Evolutionary conservation across 1,140 invertebrate genomes (phyloP), one percentile per base, ranked within the genome.

Genomic region (Drosophila sp.): DNA sequence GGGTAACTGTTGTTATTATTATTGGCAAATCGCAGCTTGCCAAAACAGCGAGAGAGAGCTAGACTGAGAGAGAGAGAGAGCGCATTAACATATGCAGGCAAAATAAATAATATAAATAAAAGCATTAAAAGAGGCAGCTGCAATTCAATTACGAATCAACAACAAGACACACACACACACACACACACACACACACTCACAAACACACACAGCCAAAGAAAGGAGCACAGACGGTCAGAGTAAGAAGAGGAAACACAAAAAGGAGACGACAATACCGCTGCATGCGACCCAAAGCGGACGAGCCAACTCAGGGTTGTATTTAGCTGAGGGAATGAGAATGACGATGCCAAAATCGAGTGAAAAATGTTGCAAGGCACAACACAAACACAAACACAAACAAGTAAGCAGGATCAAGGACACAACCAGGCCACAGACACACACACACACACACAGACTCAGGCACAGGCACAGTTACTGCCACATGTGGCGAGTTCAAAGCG

Each of bases 381-480:
- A 59, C 66, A 66, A 75, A 82, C 64, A 58, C 32, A 21, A 38
- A 71, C 72, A 75, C 78, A 54, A 82, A 89, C 79, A 89, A 80
- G 72, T 79, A 72, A 80, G 84, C 83, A 87, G 83, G 83, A 89
- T 87, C 83, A 87, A 87, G 83, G 83, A 87, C 83, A 63, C 69
- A 13, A 14, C 27, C 56, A 51, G 48, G 48, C 48, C 48, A 51
- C 48, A 51, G 4, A 21, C 21, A 21, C 21, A n/a, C n/a, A n/a
- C n/a, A n/a, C n/a, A n/a, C n/a, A n/a, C n/a, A n/a, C n/a, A n/a
- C 48, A 51, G 4, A 21, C 21, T 2, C 21, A 38, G n/a, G 7
- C 3, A 38, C 18, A 46, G 43, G 18, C 18, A 29, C 27, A 29
- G 36, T 38, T 13, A 13, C 11, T 13, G 48, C 48, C 48, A 38